Percentiles rank a stretch among this genome's conserved stretches.
These are phyloP conservation scores for Phrynocephalus versicolor DNA, from an alignment of 2,113 vertebrate genomes.

Conservation along the genomic window DNA sequence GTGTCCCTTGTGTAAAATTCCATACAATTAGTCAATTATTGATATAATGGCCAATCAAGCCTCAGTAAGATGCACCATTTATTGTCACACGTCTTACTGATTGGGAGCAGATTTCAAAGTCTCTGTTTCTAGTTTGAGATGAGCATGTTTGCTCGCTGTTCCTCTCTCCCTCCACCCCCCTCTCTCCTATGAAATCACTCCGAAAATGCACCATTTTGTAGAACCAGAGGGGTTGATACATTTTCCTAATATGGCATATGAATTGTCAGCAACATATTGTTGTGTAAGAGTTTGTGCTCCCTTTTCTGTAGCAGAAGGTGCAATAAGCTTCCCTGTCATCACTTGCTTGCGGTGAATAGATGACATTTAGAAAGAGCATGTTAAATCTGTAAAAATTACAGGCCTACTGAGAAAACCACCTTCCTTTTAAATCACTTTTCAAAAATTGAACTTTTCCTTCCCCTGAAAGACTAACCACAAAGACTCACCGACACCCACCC, in stretches of 20 bases:
- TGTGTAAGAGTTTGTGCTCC: slow-evolving; percentile 35
- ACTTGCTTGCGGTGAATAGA: not conserved
- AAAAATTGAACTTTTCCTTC: not conserved
- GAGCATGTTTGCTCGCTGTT: not conserved
- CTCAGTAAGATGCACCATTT: not conserved
- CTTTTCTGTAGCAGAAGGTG: slow-evolving; percentile 4
- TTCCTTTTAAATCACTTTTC: not conserved
- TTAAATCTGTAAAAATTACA: slow-evolving; percentile 24
- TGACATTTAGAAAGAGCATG: slow-evolving; percentile 36
- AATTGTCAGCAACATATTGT: slow-evolving; percentile 37
- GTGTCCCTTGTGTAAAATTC: not conserved
- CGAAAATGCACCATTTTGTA: slow-evolving; percentile 42
- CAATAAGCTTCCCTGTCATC: not conserved
- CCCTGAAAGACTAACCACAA: not conserved
- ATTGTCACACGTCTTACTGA: not conserved
- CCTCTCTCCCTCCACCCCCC: slow-evolving; percentile 6
- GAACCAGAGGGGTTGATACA: not conserved
- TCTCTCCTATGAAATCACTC: slow-evolving; percentile 25
- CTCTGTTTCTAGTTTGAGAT: slow-evolving; percentile 18
- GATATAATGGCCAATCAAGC: not conserved
- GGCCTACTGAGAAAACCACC: not conserved
- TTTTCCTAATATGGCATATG: slow-evolving; percentile 35
- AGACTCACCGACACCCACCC: too few relatives aligned
- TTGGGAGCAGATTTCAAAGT: slow-evolving; percentile 29
- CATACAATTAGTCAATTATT: slow-evolving; percentile 1